Percentiles rank a stretch among this genome's conserved stretches.
These are phyloP conservation scores for Clusia tigrina DNA, from an alignment of 2,888 invertebrate species.

Conservation along the genomic window DNA sequence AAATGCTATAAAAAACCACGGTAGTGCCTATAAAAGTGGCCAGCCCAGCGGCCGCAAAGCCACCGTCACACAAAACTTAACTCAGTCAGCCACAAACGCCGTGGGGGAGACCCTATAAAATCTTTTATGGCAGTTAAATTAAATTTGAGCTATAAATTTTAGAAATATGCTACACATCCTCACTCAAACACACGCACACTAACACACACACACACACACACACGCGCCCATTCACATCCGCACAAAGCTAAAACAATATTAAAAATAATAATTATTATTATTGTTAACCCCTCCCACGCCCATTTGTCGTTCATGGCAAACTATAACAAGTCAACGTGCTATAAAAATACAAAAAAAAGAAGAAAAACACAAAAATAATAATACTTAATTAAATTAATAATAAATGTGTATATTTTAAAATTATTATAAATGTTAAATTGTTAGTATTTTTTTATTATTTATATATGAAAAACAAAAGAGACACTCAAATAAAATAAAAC, in stretches of 20 bases:
- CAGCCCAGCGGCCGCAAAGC: too few species aligned
- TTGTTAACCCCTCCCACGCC: conserved; percentile 27
- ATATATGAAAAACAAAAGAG: conserved; percentile 28
- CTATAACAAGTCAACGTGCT: conserved; percentile 47
- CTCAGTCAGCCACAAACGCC: too few species aligned
- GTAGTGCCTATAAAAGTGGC: too few species aligned
- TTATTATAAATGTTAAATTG: conserved; percentile 11
- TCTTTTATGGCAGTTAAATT: too few species aligned
- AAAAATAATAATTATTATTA: neutral
- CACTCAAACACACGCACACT: conserved; percentile 1
- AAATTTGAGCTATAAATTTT: too few species aligned
- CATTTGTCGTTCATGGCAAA: conserved; percentile 44
- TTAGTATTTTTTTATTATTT: conserved; percentile 14
- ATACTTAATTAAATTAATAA: conserved; percentile 17
- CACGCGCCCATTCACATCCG: neutral
- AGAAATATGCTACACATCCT: too few species aligned
- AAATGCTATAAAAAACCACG: too few species aligned
- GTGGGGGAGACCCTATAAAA: too few species aligned
- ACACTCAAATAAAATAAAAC: conserved; percentile 21
- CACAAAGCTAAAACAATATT: conserved; percentile 3
- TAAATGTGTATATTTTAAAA: conserved; percentile 15
- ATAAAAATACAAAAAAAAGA: conserved; percentile 36
- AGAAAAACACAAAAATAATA: conserved; percentile 22
- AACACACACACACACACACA: neutral
- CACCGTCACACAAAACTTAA: too few species aligned